A percentile compares a stretch with the other conserved stretches of the same genome.
phyloP scores from a whole-genome alignment of 2,113 vertebrate genomes.

The Megaceryle maxima region DNA sequence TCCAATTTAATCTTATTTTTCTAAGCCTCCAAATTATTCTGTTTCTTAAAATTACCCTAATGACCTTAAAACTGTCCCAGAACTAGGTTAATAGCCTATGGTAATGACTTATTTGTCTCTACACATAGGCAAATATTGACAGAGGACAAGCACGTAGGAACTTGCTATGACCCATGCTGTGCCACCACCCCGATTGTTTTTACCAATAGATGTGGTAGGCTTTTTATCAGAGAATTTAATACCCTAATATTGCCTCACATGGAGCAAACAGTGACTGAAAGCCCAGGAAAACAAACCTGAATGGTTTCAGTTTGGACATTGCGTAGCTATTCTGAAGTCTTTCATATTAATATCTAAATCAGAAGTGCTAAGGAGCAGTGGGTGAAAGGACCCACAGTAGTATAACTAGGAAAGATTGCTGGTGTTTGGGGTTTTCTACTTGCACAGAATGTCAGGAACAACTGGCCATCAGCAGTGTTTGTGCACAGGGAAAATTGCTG shows the following conservation, averaged over 20 bases:
- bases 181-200: not conserved
- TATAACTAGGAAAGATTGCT: not conserved
- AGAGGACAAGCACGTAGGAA: not conserved
- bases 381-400: not conserved
- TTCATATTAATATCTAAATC: not conserved
- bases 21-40: not conserved
- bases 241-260: not conserved
- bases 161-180: not conserved
- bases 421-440: accelerated
- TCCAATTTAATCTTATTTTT: not conserved
- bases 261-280: constrained; percentile 5
- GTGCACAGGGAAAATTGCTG: not conserved
- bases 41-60: not conserved
- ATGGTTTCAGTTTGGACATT: not conserved
- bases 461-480: not conserved
- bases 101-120: not conserved
- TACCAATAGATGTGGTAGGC: not conserved
- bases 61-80: not conserved
- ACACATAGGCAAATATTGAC: not conserved
- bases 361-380: not conserved
- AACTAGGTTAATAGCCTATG: not conserved
- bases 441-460: not conserved
- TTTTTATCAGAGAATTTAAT: constrained; percentile 3
- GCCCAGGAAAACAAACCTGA: not conserved
- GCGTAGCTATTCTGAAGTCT: not conserved